Conservation (phyloP, 1,140 invertebrate species). For the Tetragonula clypearis region DNA sequence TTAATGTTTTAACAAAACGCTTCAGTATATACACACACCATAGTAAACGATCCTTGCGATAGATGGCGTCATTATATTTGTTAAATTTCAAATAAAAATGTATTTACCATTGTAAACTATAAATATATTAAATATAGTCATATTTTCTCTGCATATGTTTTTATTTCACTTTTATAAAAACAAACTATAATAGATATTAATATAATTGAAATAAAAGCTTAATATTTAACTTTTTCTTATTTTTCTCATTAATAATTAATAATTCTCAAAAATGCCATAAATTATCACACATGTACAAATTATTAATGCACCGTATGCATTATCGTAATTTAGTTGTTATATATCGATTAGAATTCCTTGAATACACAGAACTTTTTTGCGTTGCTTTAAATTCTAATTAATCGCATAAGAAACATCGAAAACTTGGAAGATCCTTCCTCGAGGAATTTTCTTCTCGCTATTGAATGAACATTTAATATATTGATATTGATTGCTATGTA, state of each 20-base stretch:
- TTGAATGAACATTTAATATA: background rate
- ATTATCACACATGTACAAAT: background rate
- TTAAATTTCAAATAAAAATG: background rate
- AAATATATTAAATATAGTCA: too few species aligned
- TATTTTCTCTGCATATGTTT: background rate
- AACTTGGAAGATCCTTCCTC: background rate
- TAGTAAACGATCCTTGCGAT: background rate
- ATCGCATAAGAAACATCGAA: background rate
- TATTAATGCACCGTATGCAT: background rate
- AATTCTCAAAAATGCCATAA: background rate
- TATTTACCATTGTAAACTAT: background rate
- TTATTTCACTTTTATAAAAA: background rate
- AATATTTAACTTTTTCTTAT: background rate
- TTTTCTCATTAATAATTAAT: too few species aligned
- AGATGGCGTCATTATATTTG: conserved; percentile 24
- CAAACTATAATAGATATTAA: background rate
- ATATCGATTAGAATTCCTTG: background rate
- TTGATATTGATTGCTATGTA: background rate
- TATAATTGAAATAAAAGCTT: background rate
- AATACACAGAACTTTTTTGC: background rate
- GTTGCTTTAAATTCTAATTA: background rate
- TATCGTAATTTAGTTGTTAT: background rate
- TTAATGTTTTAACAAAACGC: background rate
- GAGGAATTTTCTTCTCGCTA: background rate
- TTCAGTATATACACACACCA: background rate